These are phyloP conservation scores for Montipora sp. DNA, from an alignment of 64 coral and sea anemone genomes.

Conservation along the genomic window DNA sequence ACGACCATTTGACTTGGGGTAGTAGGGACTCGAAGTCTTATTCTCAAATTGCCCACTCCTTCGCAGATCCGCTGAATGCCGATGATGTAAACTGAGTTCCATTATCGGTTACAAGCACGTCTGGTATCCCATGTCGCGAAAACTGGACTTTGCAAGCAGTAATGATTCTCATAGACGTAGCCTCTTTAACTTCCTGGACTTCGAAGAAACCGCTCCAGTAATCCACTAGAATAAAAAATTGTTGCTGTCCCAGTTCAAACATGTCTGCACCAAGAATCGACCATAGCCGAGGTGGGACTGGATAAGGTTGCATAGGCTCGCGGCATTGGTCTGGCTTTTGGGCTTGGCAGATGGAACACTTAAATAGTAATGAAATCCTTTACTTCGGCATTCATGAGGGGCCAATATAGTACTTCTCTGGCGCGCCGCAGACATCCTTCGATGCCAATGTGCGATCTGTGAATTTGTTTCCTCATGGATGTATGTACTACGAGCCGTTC, in stretches of 20 bases:
- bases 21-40: constrained; percentile 17
- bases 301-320: no score
- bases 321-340: no score
- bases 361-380: no score
- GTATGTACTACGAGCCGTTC: no score
- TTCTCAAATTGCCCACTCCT: constrained; percentile 17
- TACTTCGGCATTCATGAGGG: no score
- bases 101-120: constrained; percentile 53
- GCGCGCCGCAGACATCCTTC: no score
- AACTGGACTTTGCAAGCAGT: constrained; percentile 60
- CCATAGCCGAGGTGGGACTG: no score
- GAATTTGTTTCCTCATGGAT: constrained; percentile 18
- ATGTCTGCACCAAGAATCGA: no score
- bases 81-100: constrained; percentile 59
- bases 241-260: no score
- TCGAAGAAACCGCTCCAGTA: constrained; percentile 65
- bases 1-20: constrained; percentile 56
- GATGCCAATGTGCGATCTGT: constrained; percentile 33
- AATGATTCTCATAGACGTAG: constrained; percentile 6
- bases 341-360: no score
- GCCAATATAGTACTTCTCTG: no score
- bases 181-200: constrained; percentile 48
- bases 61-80: constrained; percentile 20
- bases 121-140: constrained; percentile 49
- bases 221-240: no score